Base-by-base conservation (phyloP, 1,140 invertebrate genomes). In the Pogonomyrmex californicus region DNA sequence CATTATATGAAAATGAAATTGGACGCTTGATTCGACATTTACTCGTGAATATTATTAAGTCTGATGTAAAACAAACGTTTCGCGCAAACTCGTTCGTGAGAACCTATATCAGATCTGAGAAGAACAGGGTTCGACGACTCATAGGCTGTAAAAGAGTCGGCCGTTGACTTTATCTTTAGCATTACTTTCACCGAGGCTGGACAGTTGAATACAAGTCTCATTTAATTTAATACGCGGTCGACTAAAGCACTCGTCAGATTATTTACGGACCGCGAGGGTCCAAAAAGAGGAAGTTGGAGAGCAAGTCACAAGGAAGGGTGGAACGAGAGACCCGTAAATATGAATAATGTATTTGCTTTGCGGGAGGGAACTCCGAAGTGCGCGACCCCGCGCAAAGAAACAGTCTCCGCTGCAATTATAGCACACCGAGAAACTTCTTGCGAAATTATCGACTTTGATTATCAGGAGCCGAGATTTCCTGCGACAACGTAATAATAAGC, bases 281-380 rank as follows among this genome's bases (percentile, higher is more conserved):
- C 66, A 36, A 41, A 56, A 83, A 60, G 56, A 73, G 79, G 54
- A 73, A 82, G 66, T 36, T 71, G 51, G 41, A 73, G 30, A 73
- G 68, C 68, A 49, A 83, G 47, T 70, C 68, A 73, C 68, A 30
- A n/a, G 38, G 79, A 60, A 49, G 38, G 66, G 30, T 6, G 41
- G 41, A 49, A 83, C 79, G 66, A 83, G 54, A 83, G 66, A 73
- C 68, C 30, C 79, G 66, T 83, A 83, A 83, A 83, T 83, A 83
- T 83, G 79, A 83, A 83, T 83, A 83, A 83, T 83, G 79, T 83
- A 83, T 83, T 83, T 83, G 79, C 79, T 73, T 73, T 83, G 68
- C 79, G 41, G 68, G 38, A 60, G 54, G 38, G 68, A 83, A 44
- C 68, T 83, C 41, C 68, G 68, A 83, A 47, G 54, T 70, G 66